Evolutionary conservation across 2,113 vertebrate genomes (phyloP).

Genomic region (Entelurus aequoreus): DNA sequence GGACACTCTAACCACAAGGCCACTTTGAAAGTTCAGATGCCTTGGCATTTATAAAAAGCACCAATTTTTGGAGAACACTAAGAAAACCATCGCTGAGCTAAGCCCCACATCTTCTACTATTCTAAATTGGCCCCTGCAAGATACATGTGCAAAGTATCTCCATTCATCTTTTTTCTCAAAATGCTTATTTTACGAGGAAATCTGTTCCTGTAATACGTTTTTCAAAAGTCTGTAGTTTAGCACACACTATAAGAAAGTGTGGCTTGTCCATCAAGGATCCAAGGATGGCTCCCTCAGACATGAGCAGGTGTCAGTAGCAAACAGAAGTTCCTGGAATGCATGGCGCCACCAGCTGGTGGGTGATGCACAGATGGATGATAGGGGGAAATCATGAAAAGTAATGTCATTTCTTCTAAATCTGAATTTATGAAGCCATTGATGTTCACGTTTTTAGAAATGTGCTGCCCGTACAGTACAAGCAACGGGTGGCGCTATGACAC

Average conservation of each 20-base stretch:
- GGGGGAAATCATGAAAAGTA: constrained; percentile 23
- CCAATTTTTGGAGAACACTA: too few relatives aligned
- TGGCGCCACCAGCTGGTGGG: constrained; percentile 20
- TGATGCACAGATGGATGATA: constrained; percentile 38
- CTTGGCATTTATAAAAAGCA: too few relatives aligned
- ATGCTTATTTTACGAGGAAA: background rate
- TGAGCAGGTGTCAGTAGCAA: constrained; percentile 17
- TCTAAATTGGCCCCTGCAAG: background rate
- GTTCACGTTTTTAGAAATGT: background rate
- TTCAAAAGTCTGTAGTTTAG: background rate
- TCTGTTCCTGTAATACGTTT: background rate
- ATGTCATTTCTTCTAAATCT: constrained; percentile 25
- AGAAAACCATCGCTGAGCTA: too few relatives aligned
- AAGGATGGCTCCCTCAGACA: constrained; percentile 27
- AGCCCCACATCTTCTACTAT: too few relatives aligned
- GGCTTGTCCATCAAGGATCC: constrained; percentile 35
- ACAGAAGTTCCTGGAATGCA: constrained; percentile 8
- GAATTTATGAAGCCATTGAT: background rate
- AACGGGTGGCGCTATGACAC: background rate
- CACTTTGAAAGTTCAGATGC: too few relatives aligned
- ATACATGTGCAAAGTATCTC: background rate
- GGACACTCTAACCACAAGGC: too few relatives aligned
- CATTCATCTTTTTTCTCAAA: constrained; percentile 3
- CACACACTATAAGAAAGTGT: constrained; percentile 10
- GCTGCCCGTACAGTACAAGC: background rate